A percentile compares a stretch with the other conserved stretches of the same genome.
Conservation (phyloP, 2,797 vertebrate species). For the Coracias cyanogaster region DNA sequence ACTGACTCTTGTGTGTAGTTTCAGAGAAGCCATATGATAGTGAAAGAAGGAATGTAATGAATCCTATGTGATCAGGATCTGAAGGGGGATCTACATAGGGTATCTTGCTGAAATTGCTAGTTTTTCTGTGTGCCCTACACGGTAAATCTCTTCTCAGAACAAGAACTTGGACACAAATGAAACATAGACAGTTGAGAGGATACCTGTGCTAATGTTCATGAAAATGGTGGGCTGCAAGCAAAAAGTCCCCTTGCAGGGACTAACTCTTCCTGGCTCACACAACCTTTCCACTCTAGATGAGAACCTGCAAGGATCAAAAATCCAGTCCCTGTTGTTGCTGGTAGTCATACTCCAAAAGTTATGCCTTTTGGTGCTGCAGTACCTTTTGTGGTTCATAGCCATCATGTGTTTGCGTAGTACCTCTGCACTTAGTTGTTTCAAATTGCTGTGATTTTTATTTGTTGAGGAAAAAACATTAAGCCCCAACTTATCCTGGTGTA, state of each 20-base stretch:
- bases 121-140: not conserved
- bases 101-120: not conserved
- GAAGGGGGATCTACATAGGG: not conserved
- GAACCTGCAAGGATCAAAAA: not conserved
- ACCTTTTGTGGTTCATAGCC: rapidly evolving
- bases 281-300: not conserved
- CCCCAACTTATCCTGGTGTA: not conserved
- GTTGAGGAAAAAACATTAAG: not conserved
- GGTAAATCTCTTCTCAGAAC: not conserved
- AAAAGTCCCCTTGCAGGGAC: not conserved
- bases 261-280: not conserved
- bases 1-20: not conserved
- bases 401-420: not conserved
- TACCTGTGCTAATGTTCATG: not conserved
- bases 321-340: not conserved
- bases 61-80: not conserved
- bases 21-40: not conserved
- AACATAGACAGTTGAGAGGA: not conserved
- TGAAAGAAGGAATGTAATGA: not conserved
- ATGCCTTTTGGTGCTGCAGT: rapidly evolving
- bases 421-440: not conserved
- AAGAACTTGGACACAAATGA: not conserved
- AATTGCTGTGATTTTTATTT: not conserved
- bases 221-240: not conserved
- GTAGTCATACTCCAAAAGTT: not conserved